These are phyloP conservation scores for Drosophila aff. DNA, from an alignment of 1,140 invertebrate species.

Conservation along the genomic window DNA sequence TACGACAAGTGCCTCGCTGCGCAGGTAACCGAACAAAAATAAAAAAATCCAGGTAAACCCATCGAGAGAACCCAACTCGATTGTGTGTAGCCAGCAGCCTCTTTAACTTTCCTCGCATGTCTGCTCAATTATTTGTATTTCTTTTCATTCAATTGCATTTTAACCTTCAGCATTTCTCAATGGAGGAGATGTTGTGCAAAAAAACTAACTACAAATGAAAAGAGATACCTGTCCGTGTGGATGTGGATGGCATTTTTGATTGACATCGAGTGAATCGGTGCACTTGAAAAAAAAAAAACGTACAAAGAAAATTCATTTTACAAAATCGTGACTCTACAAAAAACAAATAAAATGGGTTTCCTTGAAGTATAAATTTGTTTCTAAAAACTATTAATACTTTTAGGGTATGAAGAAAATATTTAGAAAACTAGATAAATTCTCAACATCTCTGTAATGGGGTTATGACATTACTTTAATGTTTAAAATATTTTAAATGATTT, in stretches of 20 bases:
- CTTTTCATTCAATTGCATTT: slow-evolving; percentile 75
- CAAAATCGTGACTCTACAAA: no score
- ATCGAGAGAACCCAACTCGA: slow-evolving; percentile 13
- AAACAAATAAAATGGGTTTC: background rate
- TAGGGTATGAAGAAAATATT: background rate
- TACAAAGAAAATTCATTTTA: background rate
- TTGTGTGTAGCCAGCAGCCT: slow-evolving; percentile 23
- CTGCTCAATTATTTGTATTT: slow-evolving; percentile 53
- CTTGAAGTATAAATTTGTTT: background rate
- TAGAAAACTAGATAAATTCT: background rate
- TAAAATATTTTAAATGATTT: background rate
- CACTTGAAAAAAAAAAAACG: slow-evolving; percentile 1
- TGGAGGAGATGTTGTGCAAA: slow-evolving; percentile 54
- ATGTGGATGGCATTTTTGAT: slow-evolving; percentile 71
- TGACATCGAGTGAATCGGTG: slow-evolving; percentile 49
- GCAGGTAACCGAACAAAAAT: slow-evolving; percentile 2
- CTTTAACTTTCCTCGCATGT: slow-evolving; percentile 74
- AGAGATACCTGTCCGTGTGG: slow-evolving; percentile 32
- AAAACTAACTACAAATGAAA: slow-evolving; percentile 15
- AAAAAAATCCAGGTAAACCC: background rate
- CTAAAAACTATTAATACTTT: background rate
- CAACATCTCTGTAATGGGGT: no score
- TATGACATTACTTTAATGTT: background rate
- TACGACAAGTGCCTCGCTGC: slow-evolving; percentile 16
- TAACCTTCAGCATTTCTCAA: slow-evolving; percentile 80